Conservation (phyloP, 2,888 invertebrate species). For the Anagyrus pseudococci region DNA sequence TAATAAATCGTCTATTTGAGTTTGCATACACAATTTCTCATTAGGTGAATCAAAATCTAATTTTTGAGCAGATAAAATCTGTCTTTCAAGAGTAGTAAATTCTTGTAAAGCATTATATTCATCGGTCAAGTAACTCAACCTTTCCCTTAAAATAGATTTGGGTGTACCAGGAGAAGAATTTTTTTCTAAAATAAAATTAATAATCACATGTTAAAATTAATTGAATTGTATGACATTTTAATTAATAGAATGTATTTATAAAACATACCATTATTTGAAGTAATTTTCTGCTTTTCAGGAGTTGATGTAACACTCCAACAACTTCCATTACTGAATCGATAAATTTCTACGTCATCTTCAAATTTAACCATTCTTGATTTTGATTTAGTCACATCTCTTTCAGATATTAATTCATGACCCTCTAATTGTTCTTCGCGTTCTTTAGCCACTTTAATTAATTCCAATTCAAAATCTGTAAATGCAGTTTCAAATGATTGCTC, state of each 20-base stretch:
- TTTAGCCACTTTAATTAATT: slow-evolving; percentile 53
- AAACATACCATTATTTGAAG: slow-evolving; percentile 17
- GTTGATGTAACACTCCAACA: slow-evolving; percentile 40
- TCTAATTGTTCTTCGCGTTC: slow-evolving; percentile 37
- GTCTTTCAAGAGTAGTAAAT: slow-evolving; percentile 69
- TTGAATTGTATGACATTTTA: not conserved
- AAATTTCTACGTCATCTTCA: slow-evolving; percentile 34
- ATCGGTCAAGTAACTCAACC: slow-evolving; percentile 64
- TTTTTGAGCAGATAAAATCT: slow-evolving; percentile 61
- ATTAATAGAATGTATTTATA: slow-evolving; percentile 16
- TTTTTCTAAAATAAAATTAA: slow-evolving; percentile 5
- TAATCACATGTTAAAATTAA: slow-evolving; percentile 11
- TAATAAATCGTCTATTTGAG: slow-evolving; percentile 23
- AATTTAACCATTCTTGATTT: slow-evolving; percentile 31
- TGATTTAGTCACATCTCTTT: not conserved
- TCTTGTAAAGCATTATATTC: slow-evolving; percentile 67
- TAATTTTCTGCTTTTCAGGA: slow-evolving; percentile 35
- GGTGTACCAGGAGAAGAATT: slow-evolving; percentile 52
- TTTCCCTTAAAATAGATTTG: slow-evolving; percentile 51
- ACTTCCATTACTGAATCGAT: slow-evolving; percentile 26
- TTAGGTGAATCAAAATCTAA: slow-evolving; percentile 11
- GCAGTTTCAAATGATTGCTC: slow-evolving; percentile 50
- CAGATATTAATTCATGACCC: not conserved
- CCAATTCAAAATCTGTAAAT: slow-evolving; percentile 58
- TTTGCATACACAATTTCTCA: slow-evolving; percentile 29